A percentile compares a stretch with the other conserved stretches of the same genome.
phyloP scores from a whole-genome alignment of 2,797 vertebrate genomes.

The Notamacropus eugenii region DNA sequence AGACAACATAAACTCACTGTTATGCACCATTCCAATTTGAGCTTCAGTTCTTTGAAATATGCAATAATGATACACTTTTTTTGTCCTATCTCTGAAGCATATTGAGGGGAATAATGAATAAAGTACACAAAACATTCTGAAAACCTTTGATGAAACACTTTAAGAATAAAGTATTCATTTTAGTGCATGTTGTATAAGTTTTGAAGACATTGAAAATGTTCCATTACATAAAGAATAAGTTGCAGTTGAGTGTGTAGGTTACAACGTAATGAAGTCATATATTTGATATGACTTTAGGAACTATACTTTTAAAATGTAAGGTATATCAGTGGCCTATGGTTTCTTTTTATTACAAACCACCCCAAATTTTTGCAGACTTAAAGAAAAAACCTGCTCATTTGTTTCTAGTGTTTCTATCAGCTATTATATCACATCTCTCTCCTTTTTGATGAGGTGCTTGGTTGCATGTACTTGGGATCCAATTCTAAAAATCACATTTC shows the following conservation, averaged over 20 bases:
- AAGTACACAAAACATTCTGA: conserved; percentile 19
- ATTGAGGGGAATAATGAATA: conserved; percentile 8
- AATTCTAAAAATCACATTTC: no score
- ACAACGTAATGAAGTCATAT: background rate
- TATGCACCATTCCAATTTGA: background rate
- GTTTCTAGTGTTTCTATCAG: no score
- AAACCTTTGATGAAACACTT: background rate
- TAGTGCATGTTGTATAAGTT: background rate
- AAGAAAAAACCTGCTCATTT: no score
- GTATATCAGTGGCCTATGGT: no score
- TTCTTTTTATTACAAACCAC: no score
- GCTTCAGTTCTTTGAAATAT: background rate
- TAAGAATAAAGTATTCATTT: conserved; percentile 21
- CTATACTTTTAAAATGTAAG: background rate
- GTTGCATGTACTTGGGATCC: no score
- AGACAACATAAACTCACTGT: background rate
- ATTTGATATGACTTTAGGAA: background rate
- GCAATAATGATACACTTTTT: background rate
- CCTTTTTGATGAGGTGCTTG: no score
- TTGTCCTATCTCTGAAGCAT: conserved; percentile 7
- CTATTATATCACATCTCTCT: no score
- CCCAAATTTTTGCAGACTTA: no score
- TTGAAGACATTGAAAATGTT: background rate
- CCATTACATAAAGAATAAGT: background rate
- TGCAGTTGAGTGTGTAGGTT: background rate